Percentiles rank a stretch among this genome's conserved stretches.
Evolutionary conservation across 92 coral and sea anemone species (phyloP).

Genomic region (Chrysogorgia sp.): DNA sequence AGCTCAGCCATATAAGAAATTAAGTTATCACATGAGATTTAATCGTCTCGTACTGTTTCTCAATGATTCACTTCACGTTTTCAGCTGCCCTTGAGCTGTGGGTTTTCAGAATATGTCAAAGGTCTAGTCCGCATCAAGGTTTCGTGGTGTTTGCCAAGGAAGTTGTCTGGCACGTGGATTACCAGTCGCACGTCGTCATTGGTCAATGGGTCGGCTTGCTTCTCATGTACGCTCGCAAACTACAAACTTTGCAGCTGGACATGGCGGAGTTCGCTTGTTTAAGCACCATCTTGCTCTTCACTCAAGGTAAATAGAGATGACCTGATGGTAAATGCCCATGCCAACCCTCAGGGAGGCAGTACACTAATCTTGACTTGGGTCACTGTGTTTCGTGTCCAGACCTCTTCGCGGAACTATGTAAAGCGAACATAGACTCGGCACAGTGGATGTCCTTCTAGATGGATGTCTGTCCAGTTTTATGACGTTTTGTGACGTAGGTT

Average conservation of each 20-base stretch:
- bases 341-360: too few species aligned
- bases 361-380: too few species aligned
- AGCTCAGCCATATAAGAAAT: too few species aligned
- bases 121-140: conserved; percentile 44
- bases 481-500: too few species aligned
- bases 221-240: conserved; percentile 40
- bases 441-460: too few species aligned
- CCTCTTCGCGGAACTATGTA: too few species aligned
- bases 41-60: not conserved
- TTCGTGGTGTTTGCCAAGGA: conserved; percentile 47
- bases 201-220: conserved; percentile 47
- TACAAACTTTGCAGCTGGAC: conserved; percentile 38
- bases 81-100: conserved; percentile 62
- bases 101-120: conserved; percentile 39
- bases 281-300: conserved; percentile 30
- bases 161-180: conserved; percentile 45
- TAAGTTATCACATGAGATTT: not conserved
- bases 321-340: too few species aligned
- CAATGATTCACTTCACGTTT: not conserved
- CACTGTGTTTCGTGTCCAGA: too few species aligned
- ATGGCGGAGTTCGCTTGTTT: conserved; percentile 43
- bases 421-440: too few species aligned
- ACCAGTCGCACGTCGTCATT: conserved; percentile 43
- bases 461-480: too few species aligned
- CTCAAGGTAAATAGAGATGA: conserved; percentile 47